Evolutionary conservation across 2,888 invertebrate species (phyloP).

Genomic region (Conus canariensis): DNA sequence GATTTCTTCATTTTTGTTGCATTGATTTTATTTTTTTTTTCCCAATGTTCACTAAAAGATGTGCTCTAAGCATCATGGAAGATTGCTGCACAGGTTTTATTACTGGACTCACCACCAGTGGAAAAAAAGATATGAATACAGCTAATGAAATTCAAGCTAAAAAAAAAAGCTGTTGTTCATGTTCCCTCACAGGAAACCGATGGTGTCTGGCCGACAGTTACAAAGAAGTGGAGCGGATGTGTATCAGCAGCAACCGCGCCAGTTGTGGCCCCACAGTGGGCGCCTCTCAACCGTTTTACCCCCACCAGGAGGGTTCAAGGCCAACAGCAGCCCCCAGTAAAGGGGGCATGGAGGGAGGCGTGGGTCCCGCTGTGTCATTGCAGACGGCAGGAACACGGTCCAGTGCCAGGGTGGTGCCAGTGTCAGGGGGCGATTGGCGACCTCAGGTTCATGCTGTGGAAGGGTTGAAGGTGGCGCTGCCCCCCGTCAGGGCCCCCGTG

Average conservation of each 20-base stretch:
- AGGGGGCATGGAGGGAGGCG: conserved; percentile 23
- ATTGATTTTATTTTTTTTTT: too few species aligned
- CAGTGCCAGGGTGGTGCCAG: background rate
- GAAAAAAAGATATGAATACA: background rate
- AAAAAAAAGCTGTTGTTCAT: background rate
- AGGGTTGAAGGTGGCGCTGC: conserved; percentile 45
- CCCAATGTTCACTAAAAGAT: too few species aligned
- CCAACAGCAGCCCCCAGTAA: conserved; percentile 46
- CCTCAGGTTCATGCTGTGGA: background rate
- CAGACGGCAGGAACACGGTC: background rate
- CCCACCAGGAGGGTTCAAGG: conserved; percentile 41
- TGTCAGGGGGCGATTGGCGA: background rate
- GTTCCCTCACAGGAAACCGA: conserved; percentile 49
- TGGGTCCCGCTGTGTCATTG: conserved; percentile 32
- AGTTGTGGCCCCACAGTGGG: background rate
- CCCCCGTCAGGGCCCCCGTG: conserved; percentile 44
- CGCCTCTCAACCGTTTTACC: background rate
- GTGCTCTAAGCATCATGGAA: too few species aligned
- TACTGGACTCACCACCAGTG: too few species aligned
- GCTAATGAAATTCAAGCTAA: background rate
- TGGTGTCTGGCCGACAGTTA: conserved; percentile 51
- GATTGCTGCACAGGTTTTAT: too few species aligned
- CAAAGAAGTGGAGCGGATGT: conserved; percentile 48
- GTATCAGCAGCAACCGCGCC: conserved; percentile 38
- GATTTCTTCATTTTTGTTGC: too few species aligned